Percentiles rank a stretch among this genome's conserved stretches.
These are phyloP conservation scores for Solenopsis invicta DNA, from an alignment of 1,140 invertebrate species.

Conservation along the genomic window DNA sequence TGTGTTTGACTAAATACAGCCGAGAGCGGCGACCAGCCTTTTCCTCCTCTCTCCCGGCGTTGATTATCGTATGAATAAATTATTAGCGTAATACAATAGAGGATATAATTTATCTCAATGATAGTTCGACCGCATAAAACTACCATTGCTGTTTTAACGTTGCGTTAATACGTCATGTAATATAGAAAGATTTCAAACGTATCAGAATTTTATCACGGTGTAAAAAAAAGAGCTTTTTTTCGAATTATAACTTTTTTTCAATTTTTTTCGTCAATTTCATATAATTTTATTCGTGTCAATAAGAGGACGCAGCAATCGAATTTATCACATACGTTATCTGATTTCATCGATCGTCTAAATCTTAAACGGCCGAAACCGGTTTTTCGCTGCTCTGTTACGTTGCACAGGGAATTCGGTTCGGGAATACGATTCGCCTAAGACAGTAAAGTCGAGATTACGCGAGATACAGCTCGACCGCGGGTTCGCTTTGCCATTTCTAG, in stretches of 20 bases:
- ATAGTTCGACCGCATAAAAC: slow-evolving; percentile 21
- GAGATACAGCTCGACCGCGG: slow-evolving; percentile 48
- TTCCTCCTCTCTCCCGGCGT: slow-evolving; percentile 25
- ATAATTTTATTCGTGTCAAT: background rate
- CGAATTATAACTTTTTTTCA: background rate
- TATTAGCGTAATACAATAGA: slow-evolving; percentile 34
- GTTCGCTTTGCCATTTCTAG: slow-evolving; percentile 63
- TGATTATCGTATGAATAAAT: slow-evolving; percentile 55
- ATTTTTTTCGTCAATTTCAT: background rate
- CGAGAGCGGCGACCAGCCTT: slow-evolving; percentile 2
- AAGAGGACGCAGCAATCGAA: slow-evolving; percentile 9
- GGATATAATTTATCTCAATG: slow-evolving; percentile 43
- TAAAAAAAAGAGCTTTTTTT: background rate
- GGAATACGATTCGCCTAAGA: slow-evolving; percentile 68
- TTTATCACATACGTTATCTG: background rate
- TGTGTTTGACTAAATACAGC: slow-evolving; percentile 18
- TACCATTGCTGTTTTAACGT: slow-evolving; percentile 38
- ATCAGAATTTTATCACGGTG: background rate
- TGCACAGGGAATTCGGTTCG: background rate
- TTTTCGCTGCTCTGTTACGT: slow-evolving; percentile 21
- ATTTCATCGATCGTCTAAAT: background rate
- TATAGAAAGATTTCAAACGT: background rate
- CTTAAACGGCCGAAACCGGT: background rate
- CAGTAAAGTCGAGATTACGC: slow-evolving; percentile 76
- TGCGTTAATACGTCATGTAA: slow-evolving; percentile 2